Evolutionary conservation across 2,888 invertebrate species (phyloP), one percentile per base, ranked within the genome.

Genomic region (Norana najaformis): DNA sequence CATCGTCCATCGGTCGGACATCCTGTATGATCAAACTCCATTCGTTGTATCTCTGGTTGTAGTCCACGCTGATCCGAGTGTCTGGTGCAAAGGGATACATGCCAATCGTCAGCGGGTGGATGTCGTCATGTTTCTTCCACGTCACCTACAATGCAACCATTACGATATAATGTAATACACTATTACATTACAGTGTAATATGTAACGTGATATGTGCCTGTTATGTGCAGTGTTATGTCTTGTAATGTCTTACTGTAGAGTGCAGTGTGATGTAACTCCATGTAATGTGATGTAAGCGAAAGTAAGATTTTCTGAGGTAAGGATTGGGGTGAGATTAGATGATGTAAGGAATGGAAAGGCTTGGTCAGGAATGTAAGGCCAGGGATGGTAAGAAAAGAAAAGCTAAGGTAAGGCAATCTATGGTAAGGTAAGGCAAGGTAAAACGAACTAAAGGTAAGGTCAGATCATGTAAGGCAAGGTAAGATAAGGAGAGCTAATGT

Each of bases 21-120:
- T 91, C 90, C 37, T 91, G 88, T 23, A 91, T 91, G 89, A 91
- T 90, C 20, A 91, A 90, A 30, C 88, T 83, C 91, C 91, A 91
- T 89, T 91, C 91, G 88, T 91, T 90, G 11, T 41, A 39, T n/a
- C 91, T 69, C 88, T 91, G 90, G 88, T 90, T 91, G 89, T 90
- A 91, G 88, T 91, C 90, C 30, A 91, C 90, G 18, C 69, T 90
- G 83, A 91, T 83, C 23, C 91, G 39, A 6, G 89, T 83, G 47
- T 91, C 91, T 23, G 91, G 47, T 18, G 91, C 90, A 82, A 91
- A 91, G 8, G 89, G 85, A 85, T 89, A 91, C 88, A 89, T 82
- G 8, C 91, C 91, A 38, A 91, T 91, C n/a, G 91, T 91, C 36
- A 91, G 89, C 1, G 91, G 91, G 37, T 91, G 91, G 20, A 53